phyloP scores from a whole-genome alignment of 1,140 invertebrate species.

The Hypsibius dujardini region DNA sequence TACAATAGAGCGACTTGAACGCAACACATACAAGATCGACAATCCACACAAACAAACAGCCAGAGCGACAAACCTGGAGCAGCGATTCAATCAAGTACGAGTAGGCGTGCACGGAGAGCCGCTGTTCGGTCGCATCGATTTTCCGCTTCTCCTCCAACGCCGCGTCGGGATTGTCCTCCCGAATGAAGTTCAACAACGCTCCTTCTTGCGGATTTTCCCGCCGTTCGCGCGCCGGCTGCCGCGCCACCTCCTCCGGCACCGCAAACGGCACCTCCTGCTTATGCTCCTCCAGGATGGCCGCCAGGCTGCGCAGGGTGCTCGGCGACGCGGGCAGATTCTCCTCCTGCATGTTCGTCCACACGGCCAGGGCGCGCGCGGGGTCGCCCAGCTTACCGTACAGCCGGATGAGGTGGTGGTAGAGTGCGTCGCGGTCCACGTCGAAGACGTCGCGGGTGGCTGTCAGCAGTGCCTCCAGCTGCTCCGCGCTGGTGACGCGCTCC shows the following conservation, averaged over 20 bases:
- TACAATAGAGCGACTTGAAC: no score
- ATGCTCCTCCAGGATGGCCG: conserved; percentile 44
- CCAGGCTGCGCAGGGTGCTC: conserved; percentile 46
- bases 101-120: conserved; percentile 22
- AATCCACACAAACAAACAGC: no score
- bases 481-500: conserved; percentile 21
- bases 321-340: conserved; percentile 50
- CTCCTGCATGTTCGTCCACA: conserved; percentile 64
- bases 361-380: conserved; percentile 48
- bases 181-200: conserved; percentile 25
- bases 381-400: conserved; percentile 43
- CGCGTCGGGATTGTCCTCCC: conserved; percentile 36
- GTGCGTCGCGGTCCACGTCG: conserved; percentile 50
- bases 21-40: no score
- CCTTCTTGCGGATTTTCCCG: background rate
- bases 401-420: conserved; percentile 51
- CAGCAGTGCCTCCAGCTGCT: conserved; percentile 49
- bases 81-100: conserved; percentile 28
- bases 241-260: conserved; percentile 34
- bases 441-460: conserved; percentile 53
- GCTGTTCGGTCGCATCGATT: conserved; percentile 15
- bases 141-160: conserved; percentile 37
- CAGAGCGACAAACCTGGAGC: background rate
- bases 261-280: conserved; percentile 48
- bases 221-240: background rate